Percentiles rank a stretch among this genome's conserved stretches.
Evolutionary conservation across 2,113 vertebrate genomes (phyloP).

Genomic region (Prunella himalayana): DNA sequence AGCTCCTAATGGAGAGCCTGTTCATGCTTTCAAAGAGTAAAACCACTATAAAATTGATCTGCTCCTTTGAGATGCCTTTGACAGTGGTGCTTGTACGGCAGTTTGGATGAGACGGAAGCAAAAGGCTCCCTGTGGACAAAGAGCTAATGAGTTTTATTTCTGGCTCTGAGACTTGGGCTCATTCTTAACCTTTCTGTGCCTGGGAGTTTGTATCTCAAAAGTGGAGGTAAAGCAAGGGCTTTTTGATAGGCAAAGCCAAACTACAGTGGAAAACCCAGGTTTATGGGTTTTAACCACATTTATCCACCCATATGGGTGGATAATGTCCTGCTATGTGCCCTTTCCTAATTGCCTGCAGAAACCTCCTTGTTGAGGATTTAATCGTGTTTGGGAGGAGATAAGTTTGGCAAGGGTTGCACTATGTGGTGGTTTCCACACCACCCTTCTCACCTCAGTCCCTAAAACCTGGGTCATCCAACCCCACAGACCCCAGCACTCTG

Average conservation of each 20-base stretch:
- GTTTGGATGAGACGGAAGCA: background rate
- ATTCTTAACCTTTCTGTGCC: background rate
- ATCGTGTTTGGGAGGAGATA: background rate
- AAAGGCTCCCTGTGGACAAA: conserved; percentile 2
- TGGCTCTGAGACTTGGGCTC: background rate
- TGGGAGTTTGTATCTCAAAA: background rate
- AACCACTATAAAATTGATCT: conserved; percentile 53
- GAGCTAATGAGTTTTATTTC: conserved; percentile 36
- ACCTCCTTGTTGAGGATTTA: background rate
- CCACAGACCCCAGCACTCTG: background rate
- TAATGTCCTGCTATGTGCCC: background rate
- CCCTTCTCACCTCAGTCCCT: background rate
- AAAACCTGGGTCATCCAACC: background rate
- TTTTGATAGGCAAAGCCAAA: background rate
- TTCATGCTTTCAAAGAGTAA: conserved; percentile 53
- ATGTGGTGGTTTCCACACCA: background rate
- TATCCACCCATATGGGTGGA: background rate
- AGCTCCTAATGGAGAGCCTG: conserved; percentile 31
- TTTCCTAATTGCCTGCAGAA: background rate
- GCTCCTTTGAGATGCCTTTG: conserved; percentile 49
- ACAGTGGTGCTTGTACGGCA: background rate
- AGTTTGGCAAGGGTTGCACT: background rate
- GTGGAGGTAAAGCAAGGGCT: background rate
- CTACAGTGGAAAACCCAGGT: background rate
- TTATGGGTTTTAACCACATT: background rate